Conservation (phyloP, 2,113 vertebrate genomes). For the Lepidiolamprologus cunningtoni region DNA sequence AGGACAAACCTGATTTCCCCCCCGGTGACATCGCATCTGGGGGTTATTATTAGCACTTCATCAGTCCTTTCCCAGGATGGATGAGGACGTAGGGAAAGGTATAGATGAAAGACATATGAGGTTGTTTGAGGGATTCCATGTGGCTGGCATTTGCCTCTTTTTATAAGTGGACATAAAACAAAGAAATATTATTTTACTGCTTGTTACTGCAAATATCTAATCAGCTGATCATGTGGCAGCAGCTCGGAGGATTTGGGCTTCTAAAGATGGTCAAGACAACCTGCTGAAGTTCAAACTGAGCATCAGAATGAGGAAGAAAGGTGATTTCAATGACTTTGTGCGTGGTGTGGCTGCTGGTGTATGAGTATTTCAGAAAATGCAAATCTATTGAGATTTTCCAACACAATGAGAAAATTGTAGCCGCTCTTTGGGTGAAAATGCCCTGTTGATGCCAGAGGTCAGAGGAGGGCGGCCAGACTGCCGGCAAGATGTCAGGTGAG, state of each 20-base stretch:
- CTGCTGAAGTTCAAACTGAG: background rate
- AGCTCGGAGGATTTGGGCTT: background rate
- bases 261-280: background rate
- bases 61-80: conserved; percentile 20
- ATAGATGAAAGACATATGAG: background rate
- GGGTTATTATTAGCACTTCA: conserved; percentile 56
- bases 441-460: background rate
- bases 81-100: conserved; percentile 11
- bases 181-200: background rate
- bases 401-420: background rate
- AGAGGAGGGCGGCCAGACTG: background rate
- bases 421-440: background rate
- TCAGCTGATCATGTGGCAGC: background rate
- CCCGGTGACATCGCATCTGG: conserved; percentile 48
- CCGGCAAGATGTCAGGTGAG: background rate
- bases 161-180: background rate
- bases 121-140: background rate
- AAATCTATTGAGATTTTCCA: background rate
- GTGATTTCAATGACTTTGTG: background rate
- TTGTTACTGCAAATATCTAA: background rate
- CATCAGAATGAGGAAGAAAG: background rate
- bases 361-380: background rate
- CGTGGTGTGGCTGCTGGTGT: background rate
- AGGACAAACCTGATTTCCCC: conserved; percentile 44
- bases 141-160: background rate